Conservation (phyloP, 1,140 invertebrate species). For the Neuroterus valhalla region DNA sequence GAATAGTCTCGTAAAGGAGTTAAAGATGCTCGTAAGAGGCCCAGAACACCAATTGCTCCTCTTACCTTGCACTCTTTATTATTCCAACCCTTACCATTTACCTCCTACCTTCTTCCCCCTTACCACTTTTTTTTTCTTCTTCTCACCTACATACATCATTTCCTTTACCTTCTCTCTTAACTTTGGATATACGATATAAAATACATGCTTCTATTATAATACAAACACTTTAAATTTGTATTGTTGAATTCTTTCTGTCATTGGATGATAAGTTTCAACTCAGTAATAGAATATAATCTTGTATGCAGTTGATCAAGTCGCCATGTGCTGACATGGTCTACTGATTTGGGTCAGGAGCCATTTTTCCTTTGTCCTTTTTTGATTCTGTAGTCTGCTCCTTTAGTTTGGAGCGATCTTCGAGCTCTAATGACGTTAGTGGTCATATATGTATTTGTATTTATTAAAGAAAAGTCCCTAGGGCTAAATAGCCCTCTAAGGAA, state of each 20-base stretch:
- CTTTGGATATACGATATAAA: too few species aligned
- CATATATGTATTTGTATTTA: not conserved
- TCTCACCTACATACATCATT: too few species aligned
- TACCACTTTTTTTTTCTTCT: too few species aligned
- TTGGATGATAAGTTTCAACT: not conserved
- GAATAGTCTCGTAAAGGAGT: constrained; percentile 55
- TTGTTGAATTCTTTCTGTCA: too few species aligned
- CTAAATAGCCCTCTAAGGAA: too few species aligned
- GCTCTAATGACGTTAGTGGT: not conserved
- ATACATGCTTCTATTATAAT: too few species aligned
- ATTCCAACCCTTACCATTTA: too few species aligned
- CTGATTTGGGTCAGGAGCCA: constrained; percentile 35
- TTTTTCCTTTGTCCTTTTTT: not conserved
- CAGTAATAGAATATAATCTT: not conserved
- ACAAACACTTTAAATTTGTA: too few species aligned
- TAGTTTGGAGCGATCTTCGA: not conserved
- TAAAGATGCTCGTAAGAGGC: constrained; percentile 37
- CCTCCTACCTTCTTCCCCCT: not conserved
- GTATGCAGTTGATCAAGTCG: not conserved
- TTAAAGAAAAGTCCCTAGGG: too few species aligned
- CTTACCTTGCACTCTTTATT: constrained; percentile 44
- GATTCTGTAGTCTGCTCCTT: not conserved
- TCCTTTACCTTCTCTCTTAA: too few species aligned
- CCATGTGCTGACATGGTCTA: constrained; percentile 41
- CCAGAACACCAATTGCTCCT: constrained; percentile 39